These are phyloP conservation scores for Lampropteryx suffumata DNA, from an alignment of 2,888 invertebrate species.

Conservation along the genomic window DNA sequence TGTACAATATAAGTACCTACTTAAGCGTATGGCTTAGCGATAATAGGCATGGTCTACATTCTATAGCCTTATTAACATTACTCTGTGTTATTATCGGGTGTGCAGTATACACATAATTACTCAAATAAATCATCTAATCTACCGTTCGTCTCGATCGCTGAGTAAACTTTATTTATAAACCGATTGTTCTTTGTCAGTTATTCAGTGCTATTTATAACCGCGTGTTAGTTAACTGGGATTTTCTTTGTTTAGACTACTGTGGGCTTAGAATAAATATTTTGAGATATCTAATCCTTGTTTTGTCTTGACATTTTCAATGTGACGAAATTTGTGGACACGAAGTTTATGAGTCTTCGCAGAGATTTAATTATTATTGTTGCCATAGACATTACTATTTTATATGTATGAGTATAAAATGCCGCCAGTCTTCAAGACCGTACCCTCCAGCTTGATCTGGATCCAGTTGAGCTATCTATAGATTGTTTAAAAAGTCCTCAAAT, in stretches of 20 bases:
- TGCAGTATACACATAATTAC: slow-evolving; percentile 68
- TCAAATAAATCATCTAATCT: slow-evolving; percentile 67
- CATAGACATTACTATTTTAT: too few species aligned
- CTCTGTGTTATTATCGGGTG: slow-evolving; percentile 56
- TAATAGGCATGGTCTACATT: not conserved
- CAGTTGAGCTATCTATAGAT: too few species aligned
- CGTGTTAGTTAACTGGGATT: slow-evolving; percentile 7
- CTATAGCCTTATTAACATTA: not conserved
- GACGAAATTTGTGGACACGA: too few species aligned
- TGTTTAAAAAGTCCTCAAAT: too few species aligned
- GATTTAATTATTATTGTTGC: too few species aligned
- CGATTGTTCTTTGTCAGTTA: slow-evolving; percentile 28
- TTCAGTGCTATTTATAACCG: slow-evolving; percentile 13
- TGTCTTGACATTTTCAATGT: not conserved
- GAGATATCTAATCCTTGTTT: slow-evolving; percentile 5
- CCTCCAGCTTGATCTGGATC: too few species aligned
- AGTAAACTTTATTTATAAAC: slow-evolving; percentile 26
- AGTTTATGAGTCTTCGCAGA: too few species aligned
- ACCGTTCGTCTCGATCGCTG: slow-evolving; percentile 24
- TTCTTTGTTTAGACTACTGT: slow-evolving; percentile 23
- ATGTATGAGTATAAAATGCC: too few species aligned
- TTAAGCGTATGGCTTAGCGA: too few species aligned
- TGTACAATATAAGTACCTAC: too few species aligned
- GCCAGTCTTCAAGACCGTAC: too few species aligned
- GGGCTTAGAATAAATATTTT: slow-evolving; percentile 4